These are phyloP conservation scores for Corythaeola cristata DNA, from an alignment of 2,113 vertebrate genomes.

Conservation along the genomic window DNA sequence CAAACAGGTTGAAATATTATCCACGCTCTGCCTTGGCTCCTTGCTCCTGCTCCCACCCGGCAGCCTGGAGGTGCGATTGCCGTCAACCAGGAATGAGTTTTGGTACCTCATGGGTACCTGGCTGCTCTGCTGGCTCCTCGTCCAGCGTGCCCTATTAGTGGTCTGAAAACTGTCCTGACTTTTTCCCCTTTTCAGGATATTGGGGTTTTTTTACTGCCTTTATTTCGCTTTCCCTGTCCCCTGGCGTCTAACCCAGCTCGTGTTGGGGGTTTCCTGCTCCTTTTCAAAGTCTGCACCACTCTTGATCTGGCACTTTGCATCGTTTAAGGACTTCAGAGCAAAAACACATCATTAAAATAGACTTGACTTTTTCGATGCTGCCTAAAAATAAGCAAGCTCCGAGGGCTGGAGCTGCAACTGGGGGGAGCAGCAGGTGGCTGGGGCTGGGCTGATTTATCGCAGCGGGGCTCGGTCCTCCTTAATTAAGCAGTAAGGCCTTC, in stretches of 20 bases:
- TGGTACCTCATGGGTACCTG: fast-evolving
- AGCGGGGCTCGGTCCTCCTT: background rate
- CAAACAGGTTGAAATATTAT: background rate
- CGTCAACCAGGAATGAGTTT: background rate
- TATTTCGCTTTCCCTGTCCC: background rate
- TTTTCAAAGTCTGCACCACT: background rate
- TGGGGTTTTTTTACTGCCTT: background rate
- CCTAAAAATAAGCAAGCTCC: background rate
- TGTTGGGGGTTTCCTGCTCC: background rate
- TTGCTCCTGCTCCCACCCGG: background rate
- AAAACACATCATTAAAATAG: background rate
- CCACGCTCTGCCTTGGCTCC: background rate
- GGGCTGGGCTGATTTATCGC: background rate
- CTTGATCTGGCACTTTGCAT: background rate
- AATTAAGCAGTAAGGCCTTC: background rate
- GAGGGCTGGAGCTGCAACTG: background rate
- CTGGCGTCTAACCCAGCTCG: fast-evolving
- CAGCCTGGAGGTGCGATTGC: background rate
- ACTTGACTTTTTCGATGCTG: background rate
- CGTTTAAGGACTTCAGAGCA: background rate
- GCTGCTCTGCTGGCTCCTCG: background rate
- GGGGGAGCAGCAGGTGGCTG: background rate
- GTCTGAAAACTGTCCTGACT: background rate
- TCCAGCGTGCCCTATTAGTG: fast-evolving
- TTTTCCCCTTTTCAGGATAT: background rate